phyloP scores from a whole-genome alignment of 2,113 vertebrate species.

The zebrafish (Danio rerio) region DNA sequence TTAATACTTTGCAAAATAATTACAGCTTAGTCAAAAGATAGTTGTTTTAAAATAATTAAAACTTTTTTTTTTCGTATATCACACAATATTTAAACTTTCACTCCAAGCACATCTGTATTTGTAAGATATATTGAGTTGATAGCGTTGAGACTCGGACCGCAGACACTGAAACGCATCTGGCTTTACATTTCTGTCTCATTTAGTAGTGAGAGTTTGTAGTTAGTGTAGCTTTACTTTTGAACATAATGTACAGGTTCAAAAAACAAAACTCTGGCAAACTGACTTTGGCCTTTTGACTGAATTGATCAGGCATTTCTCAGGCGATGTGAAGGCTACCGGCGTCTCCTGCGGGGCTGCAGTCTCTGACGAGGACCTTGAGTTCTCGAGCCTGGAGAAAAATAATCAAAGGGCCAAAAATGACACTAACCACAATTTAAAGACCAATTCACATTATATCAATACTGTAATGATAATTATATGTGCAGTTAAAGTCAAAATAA shows the following conservation, averaged over 20 bases:
- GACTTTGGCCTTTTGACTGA: neutral
- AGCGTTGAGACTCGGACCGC: neutral
- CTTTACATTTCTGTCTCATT: constrained; percentile 6
- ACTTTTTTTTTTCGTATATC: neutral
- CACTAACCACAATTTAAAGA: too few relatives aligned
- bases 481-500: too few relatives aligned
- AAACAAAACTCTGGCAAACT: neutral
- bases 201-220: constrained; percentile 3
- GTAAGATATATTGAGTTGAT: neutral
- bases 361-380: constrained; percentile 63
- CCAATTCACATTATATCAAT: too few relatives aligned
- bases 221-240: neutral
- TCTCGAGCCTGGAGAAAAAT: constrained; percentile 65
- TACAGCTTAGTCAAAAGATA: neutral
- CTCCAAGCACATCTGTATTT: constrained; percentile 13
- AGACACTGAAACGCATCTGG: constrained; percentile 16
- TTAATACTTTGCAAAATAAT: constrained; percentile 12
- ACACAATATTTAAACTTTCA: neutral
- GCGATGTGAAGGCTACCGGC: constrained; percentile 60
- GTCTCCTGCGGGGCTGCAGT: constrained; percentile 66
- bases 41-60: neutral
- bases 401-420: neutral
- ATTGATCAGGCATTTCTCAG: neutral
- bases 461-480: too few relatives aligned
- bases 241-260: neutral